phyloP scores from a whole-genome alignment of 2,113 vertebrate species.

The Ramphastos sulfuratus region DNA sequence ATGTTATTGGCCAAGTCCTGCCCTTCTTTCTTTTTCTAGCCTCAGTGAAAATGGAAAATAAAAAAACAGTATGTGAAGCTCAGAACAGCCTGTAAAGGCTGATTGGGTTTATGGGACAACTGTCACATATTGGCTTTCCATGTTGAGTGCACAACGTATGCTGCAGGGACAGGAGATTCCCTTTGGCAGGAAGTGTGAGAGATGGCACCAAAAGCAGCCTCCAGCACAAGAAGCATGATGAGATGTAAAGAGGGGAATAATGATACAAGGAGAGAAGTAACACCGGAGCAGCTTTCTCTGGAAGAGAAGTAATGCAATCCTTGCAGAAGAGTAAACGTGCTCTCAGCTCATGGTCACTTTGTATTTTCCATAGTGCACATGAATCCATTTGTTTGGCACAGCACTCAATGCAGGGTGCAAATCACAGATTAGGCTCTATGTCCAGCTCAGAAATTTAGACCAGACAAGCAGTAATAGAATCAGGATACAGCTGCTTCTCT shows the following conservation, averaged over 20 bases:
- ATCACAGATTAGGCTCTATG: not conserved
- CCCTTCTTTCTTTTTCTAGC: not conserved
- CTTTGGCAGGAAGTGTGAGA: constrained; percentile 8
- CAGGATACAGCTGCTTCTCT: not conserved
- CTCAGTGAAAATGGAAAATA: not conserved
- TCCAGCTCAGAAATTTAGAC: not conserved
- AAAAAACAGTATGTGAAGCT: not conserved
- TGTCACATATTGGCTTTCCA: not conserved
- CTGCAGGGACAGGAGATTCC: not conserved
- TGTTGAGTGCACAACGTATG: not conserved
- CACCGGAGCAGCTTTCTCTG: not conserved
- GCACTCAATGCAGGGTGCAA: not conserved
- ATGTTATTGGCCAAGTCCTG: not conserved
- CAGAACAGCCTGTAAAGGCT: not conserved
- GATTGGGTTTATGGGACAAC: not conserved
- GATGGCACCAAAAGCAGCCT: not conserved
- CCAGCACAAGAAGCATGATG: constrained; percentile 6
- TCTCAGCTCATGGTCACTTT: not conserved
- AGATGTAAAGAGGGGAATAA: not conserved
- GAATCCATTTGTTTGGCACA: not conserved
- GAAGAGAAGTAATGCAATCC: not conserved
- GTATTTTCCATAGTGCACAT: not conserved
- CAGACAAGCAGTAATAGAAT: not conserved
- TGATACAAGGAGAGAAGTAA: not conserved
- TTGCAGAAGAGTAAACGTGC: not conserved